Conservation (phyloP, 2,888 invertebrate genomes). For the Habroteleia sp. region DNA sequence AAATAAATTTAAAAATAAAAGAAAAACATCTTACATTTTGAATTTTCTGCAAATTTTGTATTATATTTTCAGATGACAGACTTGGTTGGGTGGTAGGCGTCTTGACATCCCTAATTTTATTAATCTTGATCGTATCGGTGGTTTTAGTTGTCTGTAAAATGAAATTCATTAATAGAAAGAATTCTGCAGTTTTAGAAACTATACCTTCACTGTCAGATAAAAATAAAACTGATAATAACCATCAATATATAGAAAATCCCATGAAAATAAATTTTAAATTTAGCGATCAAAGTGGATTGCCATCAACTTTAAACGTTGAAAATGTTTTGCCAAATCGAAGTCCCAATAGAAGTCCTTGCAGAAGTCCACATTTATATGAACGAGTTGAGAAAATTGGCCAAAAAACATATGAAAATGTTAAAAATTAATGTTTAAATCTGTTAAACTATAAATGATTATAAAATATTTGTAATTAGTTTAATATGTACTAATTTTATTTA, state of each 20-base stretch:
- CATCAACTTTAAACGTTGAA: constrained; percentile 47
- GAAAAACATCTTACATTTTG: too few species aligned
- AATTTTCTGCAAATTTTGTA: too few species aligned
- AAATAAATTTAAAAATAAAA: too few species aligned
- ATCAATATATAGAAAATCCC: constrained; percentile 66
- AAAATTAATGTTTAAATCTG: too few species aligned
- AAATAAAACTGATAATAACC: constrained; percentile 38
- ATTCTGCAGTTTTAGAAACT: constrained; percentile 72
- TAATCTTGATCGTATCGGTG: constrained; percentile 75
- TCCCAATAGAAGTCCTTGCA: constrained; percentile 58
- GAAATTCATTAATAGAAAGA: constrained; percentile 69
- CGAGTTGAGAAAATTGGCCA: constrained; percentile 60
- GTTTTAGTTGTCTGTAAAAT: constrained; percentile 76
- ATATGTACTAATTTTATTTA: too few species aligned
- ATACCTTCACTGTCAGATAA: constrained; percentile 56
- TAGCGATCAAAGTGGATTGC: constrained; percentile 53
- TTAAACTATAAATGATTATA: too few species aligned
- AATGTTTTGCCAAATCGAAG: constrained; percentile 71
- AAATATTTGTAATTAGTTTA: too few species aligned
- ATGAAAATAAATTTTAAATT: constrained; percentile 68
- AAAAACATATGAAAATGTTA: too few species aligned
- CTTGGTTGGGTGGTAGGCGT: constrained; percentile 79
- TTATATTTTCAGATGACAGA: constrained; percentile 71
- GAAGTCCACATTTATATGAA: constrained; percentile 65
- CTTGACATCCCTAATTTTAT: constrained; percentile 73